Percentiles rank a stretch among this genome's conserved stretches.
phyloP scores from a whole-genome alignment of 2,113 vertebrate species.

The Psilopsiagon aymara region DNA sequence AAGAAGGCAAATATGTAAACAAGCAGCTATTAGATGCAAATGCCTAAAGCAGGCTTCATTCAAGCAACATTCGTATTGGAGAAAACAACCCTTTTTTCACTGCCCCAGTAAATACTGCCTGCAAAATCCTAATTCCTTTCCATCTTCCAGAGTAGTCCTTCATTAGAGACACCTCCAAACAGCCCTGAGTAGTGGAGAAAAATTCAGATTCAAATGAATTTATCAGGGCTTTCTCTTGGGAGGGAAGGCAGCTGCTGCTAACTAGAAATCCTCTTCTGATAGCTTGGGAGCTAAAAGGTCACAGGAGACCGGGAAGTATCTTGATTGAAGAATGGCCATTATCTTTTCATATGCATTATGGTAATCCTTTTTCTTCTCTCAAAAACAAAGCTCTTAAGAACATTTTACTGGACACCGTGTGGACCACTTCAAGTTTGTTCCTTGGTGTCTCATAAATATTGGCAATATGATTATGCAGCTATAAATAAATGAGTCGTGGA shows the following conservation, averaged over 20 bases:
- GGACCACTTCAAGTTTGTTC: neutral
- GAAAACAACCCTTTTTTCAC: neutral
- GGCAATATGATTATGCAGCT: neutral
- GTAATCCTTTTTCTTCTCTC: neutral
- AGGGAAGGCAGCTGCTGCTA: constrained; percentile 12
- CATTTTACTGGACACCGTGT: neutral
- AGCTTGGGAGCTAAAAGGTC: constrained; percentile 13
- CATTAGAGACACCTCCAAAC: neutral
- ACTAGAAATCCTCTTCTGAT: neutral
- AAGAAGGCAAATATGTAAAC: constrained; percentile 35
- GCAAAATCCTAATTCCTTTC: neutral
- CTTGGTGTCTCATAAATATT: neutral
- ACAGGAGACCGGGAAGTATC: neutral
- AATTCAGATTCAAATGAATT: neutral
- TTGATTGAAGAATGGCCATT: constrained; percentile 26
- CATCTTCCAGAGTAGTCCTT: neutral
- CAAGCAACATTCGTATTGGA: neutral
- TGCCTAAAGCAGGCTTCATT: neutral
- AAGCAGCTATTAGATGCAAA: neutral
- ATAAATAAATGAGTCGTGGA: neutral
- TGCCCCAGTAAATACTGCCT: neutral
- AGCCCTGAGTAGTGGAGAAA: neutral
- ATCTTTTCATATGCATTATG: neutral
- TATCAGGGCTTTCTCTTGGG: neutral
- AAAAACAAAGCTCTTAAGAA: neutral